phyloP scores from a whole-genome alignment of 1,140 invertebrate genomes.

The Drosophila willistoni region DNA sequence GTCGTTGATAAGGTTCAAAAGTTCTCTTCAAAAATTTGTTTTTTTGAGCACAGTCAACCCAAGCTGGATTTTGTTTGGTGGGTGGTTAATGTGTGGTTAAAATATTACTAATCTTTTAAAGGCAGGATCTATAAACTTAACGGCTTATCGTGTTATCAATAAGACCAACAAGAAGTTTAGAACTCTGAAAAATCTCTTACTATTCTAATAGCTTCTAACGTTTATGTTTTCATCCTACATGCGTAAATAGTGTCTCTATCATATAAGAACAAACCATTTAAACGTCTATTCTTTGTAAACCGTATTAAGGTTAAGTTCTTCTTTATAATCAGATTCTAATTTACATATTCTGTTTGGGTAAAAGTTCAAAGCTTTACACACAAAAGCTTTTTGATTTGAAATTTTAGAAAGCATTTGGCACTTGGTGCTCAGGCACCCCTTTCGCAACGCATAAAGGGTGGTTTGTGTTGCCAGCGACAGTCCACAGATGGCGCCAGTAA shows the following conservation, averaged over 20 bases:
- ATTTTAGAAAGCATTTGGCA: constrained; percentile 68
- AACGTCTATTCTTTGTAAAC: not conserved
- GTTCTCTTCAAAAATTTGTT: constrained; percentile 48
- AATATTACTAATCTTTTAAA: not conserved
- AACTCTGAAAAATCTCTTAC: no score
- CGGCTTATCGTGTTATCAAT: no score
- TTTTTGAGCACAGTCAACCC: not conserved
- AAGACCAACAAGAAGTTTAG: no score
- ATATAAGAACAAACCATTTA: no score
- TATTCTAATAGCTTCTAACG: no score
- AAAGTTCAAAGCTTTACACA: constrained; percentile 44
- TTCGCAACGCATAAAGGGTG: constrained; percentile 22
- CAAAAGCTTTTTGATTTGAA: constrained; percentile 70
- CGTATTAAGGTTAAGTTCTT: not conserved
- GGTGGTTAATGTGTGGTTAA: not conserved
- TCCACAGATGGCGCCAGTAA: constrained; percentile 54
- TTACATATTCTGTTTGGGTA: constrained; percentile 29
- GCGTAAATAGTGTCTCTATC: no score
- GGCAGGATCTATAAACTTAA: no score
- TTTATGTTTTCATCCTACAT: no score
- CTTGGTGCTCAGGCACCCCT: constrained; percentile 10
- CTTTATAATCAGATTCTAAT: constrained; percentile 40
- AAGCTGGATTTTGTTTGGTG: not conserved
- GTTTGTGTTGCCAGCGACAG: constrained; percentile 29
- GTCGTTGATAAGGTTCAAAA: constrained; percentile 75